Conservation (phyloP, 2,888 invertebrate genomes). For the Apeira syringaria region DNA sequence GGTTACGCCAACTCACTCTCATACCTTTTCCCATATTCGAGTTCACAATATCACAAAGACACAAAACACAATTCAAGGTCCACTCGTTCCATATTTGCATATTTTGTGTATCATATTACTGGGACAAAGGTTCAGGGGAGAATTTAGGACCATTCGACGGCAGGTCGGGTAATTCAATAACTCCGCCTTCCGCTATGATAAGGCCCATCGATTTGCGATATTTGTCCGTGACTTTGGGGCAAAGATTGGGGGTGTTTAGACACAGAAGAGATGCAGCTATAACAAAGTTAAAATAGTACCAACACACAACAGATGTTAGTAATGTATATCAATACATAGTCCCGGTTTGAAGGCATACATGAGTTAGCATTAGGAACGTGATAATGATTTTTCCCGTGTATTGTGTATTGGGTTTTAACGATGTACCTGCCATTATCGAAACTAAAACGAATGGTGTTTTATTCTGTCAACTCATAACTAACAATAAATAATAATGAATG, state of each 20-base stretch:
- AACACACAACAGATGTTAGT: too few relatives aligned
- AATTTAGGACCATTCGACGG: conserved; percentile 36
- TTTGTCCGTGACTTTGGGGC: conserved; percentile 47
- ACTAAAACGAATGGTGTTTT: too few relatives aligned
- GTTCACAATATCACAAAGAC: conserved; percentile 1
- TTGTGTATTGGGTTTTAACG: too few relatives aligned
- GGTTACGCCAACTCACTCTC: neutral
- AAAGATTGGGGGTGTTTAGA: conserved; percentile 41
- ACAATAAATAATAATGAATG: too few relatives aligned
- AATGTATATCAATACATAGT: too few relatives aligned
- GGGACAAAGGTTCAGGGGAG: conserved; percentile 22
- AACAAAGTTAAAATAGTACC: too few relatives aligned
- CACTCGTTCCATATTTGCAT: conserved; percentile 11
- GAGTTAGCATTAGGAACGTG: too few relatives aligned
- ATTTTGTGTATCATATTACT: conserved; percentile 14
- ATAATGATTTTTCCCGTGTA: too few relatives aligned
- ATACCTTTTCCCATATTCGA: neutral
- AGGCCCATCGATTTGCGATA: conserved; percentile 66
- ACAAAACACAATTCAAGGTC: conserved; percentile 1
- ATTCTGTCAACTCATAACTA: too few relatives aligned
- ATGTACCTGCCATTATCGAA: too few relatives aligned
- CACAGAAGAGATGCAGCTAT: too few relatives aligned
- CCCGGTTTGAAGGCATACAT: too few relatives aligned
- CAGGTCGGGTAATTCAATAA: conserved; percentile 63
- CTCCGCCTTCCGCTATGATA: conserved; percentile 47